Evolutionary conservation across 2,888 invertebrate species (phyloP).

Genomic region (Tetheella fluctuosa): DNA sequence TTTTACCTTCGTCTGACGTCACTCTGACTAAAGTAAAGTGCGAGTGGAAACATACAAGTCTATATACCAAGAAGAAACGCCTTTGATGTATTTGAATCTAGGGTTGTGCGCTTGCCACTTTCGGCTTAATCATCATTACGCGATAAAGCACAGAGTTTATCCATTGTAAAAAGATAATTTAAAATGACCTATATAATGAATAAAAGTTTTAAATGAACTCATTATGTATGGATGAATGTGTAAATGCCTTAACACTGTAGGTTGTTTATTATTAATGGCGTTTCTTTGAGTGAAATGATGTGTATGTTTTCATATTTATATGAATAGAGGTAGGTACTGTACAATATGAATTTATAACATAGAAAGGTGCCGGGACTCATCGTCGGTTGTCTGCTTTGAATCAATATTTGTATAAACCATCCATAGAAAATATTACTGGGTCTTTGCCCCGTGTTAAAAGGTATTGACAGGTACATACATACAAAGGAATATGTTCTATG

Average conservation of each 20-base stretch:
- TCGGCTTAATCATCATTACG: no score
- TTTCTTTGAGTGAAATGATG: background rate
- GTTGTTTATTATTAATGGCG: background rate
- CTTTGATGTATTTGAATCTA: background rate
- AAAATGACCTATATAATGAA: no score
- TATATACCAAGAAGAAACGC: background rate
- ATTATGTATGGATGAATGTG: no score
- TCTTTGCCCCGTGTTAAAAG: background rate
- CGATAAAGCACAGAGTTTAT: no score
- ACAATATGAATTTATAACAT: background rate
- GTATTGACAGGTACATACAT: background rate
- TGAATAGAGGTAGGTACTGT: background rate
- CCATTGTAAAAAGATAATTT: no score
- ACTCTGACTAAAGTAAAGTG: background rate
- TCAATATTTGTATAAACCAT: constrained; percentile 1
- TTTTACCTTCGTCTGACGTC: constrained; percentile 9
- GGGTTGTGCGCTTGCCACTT: no score
- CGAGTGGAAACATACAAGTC: background rate
- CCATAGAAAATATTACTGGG: background rate
- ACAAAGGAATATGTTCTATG: no score
- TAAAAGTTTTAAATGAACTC: no score
- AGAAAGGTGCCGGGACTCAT: constrained; percentile 1
- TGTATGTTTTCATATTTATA: background rate
- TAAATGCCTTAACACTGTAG: no score
- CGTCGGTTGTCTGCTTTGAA: background rate